A percentile compares a stretch with the other conserved stretches of the same genome.
These are phyloP conservation scores for Neoniphon sammara DNA, from an alignment of 2,797 vertebrate species.

Conservation along the genomic window DNA sequence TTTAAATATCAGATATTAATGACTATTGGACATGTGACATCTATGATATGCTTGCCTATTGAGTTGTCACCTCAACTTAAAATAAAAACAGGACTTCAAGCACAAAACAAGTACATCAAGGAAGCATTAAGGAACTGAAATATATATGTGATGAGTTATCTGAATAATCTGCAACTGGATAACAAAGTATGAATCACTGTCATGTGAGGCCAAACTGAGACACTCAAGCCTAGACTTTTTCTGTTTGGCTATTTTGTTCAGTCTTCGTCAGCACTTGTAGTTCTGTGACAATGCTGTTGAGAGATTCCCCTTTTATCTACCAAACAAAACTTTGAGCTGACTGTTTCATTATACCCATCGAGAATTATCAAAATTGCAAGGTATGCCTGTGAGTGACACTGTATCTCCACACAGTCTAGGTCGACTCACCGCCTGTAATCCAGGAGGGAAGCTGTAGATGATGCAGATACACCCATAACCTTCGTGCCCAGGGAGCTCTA, in stretches of 20 bases:
- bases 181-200: not conserved
- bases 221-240: not conserved
- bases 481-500: slow-evolving; percentile 91
- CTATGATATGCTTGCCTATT: too few relatives aligned
- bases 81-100: not conserved
- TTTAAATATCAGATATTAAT: too few relatives aligned
- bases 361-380: not conserved
- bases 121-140: not conserved
- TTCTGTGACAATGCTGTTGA: not conserved
- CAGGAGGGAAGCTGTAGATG: slow-evolving; percentile 95
- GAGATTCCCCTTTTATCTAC: not conserved
- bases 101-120: not conserved
- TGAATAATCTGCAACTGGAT: not conserved
- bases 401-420: not conserved
- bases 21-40: not conserved
- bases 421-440: slow-evolving; percentile 90
- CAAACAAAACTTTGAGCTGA: not conserved
- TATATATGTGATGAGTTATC: not conserved
- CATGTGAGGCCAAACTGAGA: not conserved
- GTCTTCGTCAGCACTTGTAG: not conserved
- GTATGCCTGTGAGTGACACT: not conserved
- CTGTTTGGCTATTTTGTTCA: not conserved
- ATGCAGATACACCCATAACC: slow-evolving; percentile 93
- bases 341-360: not conserved
- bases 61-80: not conserved